These are phyloP conservation scores for Prunella strophiata DNA, from an alignment of 2,797 vertebrate genomes.

Conservation along the genomic window DNA sequence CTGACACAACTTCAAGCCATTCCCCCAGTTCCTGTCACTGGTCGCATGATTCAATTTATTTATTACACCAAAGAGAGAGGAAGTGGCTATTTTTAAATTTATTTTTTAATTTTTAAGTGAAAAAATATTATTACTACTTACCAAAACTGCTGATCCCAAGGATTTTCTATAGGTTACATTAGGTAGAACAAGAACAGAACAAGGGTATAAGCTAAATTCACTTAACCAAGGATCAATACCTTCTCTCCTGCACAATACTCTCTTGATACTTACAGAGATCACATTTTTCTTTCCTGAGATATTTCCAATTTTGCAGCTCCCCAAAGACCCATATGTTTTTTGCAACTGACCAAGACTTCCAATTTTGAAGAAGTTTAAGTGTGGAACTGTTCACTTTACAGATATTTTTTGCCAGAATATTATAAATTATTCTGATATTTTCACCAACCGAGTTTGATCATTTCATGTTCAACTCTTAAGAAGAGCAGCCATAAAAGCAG, in stretches of 20 bases:
- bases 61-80: neutral
- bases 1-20: neutral
- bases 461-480: neutral
- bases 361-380: neutral
- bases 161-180: neutral
- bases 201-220: neutral
- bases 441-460: neutral
- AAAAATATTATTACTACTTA: neutral
- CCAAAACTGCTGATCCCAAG: neutral
- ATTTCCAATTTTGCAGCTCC: neutral
- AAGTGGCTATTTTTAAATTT: neutral
- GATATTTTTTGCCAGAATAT: neutral
- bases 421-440: slow-evolving; percentile 20
- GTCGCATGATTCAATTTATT: neutral
- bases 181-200: neutral
- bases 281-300: slow-evolving; percentile 5
- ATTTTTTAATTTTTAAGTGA: neutral
- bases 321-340: neutral
- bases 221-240: slow-evolving; percentile 11
- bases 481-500: neutral
- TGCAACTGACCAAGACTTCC: neutral
- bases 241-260: neutral
- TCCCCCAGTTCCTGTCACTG: neutral
- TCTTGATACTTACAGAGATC: neutral
- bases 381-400: neutral